Percentiles rank a stretch among this genome's conserved stretches.
Conservation (phyloP, 2,113 vertebrate species). For the Peromyscus maniculatus region DNA sequence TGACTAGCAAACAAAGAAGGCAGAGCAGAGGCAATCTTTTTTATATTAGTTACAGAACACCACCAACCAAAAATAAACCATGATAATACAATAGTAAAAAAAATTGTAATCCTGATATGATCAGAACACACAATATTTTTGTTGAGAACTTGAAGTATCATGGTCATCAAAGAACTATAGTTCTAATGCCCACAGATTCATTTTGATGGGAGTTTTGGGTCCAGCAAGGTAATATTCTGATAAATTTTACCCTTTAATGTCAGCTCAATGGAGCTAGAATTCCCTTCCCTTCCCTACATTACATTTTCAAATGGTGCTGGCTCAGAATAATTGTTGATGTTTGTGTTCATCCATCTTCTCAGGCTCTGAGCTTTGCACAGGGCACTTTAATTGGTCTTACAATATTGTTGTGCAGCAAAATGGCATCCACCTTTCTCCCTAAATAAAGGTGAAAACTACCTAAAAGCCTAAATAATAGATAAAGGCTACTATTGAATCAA, state of each 20-base stretch:
- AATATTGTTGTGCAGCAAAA: background rate
- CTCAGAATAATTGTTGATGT: background rate
- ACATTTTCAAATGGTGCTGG: background rate
- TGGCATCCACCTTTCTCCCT: background rate
- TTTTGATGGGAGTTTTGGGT: background rate
- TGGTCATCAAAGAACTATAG: background rate
- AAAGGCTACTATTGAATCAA: background rate
- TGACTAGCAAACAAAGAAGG: constrained; percentile 18
- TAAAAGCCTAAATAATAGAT: constrained; percentile 7
- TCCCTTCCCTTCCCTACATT: background rate
- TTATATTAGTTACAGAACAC: constrained; percentile 3
- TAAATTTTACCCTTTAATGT: background rate
- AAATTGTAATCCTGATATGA: background rate
- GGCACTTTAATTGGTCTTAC: background rate
- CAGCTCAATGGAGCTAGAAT: background rate
- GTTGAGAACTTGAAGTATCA: background rate
- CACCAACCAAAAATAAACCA: background rate
- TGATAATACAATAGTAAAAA: background rate
- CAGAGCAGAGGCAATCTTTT: background rate
- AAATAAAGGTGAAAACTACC: background rate
- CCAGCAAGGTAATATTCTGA: background rate
- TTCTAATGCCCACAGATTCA: background rate
- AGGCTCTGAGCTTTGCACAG: background rate
- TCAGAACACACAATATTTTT: background rate
- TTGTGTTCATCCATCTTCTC: background rate